Evolutionary conservation across 64 coral and sea anemone species (phyloP), one percentile per base, ranked within the genome.

Genomic region (Actinia equina): DNA sequence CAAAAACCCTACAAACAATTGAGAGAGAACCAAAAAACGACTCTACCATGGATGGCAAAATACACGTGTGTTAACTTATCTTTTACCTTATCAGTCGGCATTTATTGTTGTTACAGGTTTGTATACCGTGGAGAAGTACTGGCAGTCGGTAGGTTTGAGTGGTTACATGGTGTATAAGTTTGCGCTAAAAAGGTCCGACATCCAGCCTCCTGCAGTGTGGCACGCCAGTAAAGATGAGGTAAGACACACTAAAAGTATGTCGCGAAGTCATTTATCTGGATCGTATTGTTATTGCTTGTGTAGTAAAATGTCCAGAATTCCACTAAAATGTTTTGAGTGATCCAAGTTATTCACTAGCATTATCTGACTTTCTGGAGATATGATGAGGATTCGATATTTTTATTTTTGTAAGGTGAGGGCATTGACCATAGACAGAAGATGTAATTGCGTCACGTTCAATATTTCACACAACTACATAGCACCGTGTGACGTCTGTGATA

Each of bases 151-250:
- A 27, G 95, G 95, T 12, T 76, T 94, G 27, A 92, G 95, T 85
- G 95, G 95, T 0, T 98, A 89, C 45, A 63, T 92, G 77, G 95
- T 98, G 59, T 98, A 92, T 58, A 98, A 98, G 80, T 98, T 94
- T 85, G 95, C 87, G 1, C 41, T 98, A 43, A 94, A 91, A 65
- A 88, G 95, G 52, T 98, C 89, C 69, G 44, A 78, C 7, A 79
- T 87, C 44, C 95, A 98, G 57, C 43, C 89, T 1, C 84, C 83
- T 52, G 86, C 95, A 22, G 86, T 89, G 2, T 98, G 95, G 95
- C 69, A 74, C 25, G 41, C 3, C 69, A 74, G 2, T 74, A 16
- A 27, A 2, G 27, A 74, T 27, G 26, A 74, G 3, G 69, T 27
- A 15, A 13, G 58, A 20, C 20, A 23, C 7, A 23, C 2, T 3